Evolutionary conservation across 2,797 vertebrate species (phyloP).

Genomic region (Centroberyx gerrardi): DNA sequence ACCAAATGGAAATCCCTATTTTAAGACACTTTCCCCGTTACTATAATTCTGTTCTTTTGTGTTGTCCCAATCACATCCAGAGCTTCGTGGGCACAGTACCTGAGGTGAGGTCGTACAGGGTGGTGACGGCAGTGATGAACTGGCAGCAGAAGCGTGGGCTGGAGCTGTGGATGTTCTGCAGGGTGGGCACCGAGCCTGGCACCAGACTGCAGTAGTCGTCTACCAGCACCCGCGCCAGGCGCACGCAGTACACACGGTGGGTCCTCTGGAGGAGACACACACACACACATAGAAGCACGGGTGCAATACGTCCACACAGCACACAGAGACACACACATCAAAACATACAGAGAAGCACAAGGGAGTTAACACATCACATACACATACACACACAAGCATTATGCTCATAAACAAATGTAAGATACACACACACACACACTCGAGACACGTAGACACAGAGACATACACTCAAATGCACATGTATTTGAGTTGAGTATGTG

Average conservation of each 20-base stretch:
- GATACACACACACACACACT: neutral
- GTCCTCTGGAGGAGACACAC: slow-evolving; percentile 85
- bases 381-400: neutral
- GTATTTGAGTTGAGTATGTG: neutral
- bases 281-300: neutral
- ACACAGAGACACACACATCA: neutral
- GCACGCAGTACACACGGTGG: slow-evolving; percentile 91
- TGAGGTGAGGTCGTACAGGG: slow-evolving; percentile 92
- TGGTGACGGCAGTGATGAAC: slow-evolving; percentile 94
- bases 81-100: slow-evolving; percentile 38
- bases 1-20: neutral
- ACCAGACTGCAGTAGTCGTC: slow-evolving; percentile 97
- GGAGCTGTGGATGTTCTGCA: slow-evolving; percentile 92
- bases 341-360: too few species aligned
- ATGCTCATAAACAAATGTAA: neutral
- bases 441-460: neutral
- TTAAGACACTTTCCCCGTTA: neutral
- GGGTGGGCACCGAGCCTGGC: slow-evolving; percentile 91
- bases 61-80: neutral
- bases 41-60: neutral
- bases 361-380: neutral
- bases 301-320: neutral
- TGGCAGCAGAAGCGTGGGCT: slow-evolving; percentile 99
- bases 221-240: slow-evolving; percentile 92
- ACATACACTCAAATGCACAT: neutral